Base-by-base conservation (phyloP, 2,113 vertebrate genomes). In the Chlorodrepanis virens region DNA sequence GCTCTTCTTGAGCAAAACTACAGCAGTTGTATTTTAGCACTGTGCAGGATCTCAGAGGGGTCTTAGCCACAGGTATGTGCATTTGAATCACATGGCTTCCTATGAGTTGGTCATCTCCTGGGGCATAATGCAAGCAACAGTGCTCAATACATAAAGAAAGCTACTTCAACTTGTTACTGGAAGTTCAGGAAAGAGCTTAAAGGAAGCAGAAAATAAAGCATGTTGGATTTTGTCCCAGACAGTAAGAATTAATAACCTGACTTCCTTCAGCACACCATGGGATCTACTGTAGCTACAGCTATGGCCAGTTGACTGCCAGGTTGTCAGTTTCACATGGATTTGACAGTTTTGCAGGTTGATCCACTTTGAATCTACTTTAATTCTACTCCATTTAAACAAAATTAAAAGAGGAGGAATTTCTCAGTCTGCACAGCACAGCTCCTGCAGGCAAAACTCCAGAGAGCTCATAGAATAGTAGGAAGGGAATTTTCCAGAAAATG, bases 401-500 rank as follows among this genome's bases (percentile, higher is more conserved):
- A 90, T 49, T 59, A 81, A 74, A 92, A 54, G 28, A 69, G 33
- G 18, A 93, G 40, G 27, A 85, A 86, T 86, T 89, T 91, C 77
- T 71, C 39, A 57, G 49, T n/a, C 61, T 89, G 72, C 35, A 83
- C 72, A 78, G 77, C 33, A 74, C 72, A 78, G 57, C 40, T 95
- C 65, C 65, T 82, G 53, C 49, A 91, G 87, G 81, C 61, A 96
- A 76, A 87, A 83, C 31, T 84, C 79, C 74, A 93, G 12, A 94
- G 45, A 79, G 50, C 67, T 92, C 61, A 68, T 7, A 52, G 61
- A 87, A 79, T 39, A 88, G 81, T 64, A 84, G 83, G 78, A 82
- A 82, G 37, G 37, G 89, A 96, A 96, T n/a, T 85, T 94, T 94
- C 89, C 91, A 96, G 93, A 96, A 87, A 52, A 83, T 40, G 50